Conservation (phyloP, 2,888 invertebrate genomes). For the Lydus trimaculatus region DNA sequence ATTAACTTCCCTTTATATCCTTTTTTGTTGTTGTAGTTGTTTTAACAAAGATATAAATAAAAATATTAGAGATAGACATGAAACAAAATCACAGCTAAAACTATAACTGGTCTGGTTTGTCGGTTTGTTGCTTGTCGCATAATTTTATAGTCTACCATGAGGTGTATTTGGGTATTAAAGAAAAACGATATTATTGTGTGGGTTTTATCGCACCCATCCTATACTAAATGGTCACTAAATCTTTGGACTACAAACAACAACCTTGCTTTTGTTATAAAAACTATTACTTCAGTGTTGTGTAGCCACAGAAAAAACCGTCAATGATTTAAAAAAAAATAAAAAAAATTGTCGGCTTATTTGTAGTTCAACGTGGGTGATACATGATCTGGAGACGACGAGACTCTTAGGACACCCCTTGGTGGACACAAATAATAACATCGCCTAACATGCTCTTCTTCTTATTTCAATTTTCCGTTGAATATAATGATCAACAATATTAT, state of each 20-base stretch:
- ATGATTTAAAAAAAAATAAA: too few relatives aligned
- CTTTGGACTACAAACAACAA: background rate
- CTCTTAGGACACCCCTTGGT: conserved; percentile 8
- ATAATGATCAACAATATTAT: background rate
- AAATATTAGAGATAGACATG: background rate
- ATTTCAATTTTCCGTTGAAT: background rate
- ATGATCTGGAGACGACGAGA: background rate
- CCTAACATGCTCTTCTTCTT: background rate
- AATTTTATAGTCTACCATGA: background rate
- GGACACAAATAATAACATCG: background rate
- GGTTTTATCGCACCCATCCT: conserved; percentile 4
- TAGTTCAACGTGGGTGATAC: conserved; percentile 24
- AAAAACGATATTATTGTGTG: background rate
- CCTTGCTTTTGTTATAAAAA: background rate
- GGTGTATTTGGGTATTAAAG: background rate
- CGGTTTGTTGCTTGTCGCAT: background rate
- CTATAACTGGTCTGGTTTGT: background rate
- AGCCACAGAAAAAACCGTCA: background rate
- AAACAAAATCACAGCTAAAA: background rate
- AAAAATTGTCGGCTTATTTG: conserved; percentile 23
- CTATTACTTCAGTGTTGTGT: background rate
- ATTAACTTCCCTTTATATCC: background rate
- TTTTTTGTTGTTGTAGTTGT: background rate
- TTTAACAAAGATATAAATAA: background rate
- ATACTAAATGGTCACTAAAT: conserved; percentile 10